Base-by-base conservation (phyloP, 1,140 invertebrate genomes). In the Ephestia elutella region DNA sequence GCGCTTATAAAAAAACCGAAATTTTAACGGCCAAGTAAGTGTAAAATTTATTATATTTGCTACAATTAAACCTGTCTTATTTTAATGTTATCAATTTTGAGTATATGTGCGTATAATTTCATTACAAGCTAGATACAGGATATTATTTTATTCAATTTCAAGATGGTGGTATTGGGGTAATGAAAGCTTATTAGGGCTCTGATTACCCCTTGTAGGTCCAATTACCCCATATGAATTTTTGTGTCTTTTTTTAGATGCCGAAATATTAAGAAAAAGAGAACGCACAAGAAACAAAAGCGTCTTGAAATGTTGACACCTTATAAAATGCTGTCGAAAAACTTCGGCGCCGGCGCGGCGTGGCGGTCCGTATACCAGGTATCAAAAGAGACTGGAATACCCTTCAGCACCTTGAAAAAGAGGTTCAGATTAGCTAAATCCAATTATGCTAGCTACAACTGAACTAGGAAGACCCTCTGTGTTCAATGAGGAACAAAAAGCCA, bases 101-200 rank as follows among this genome's bases (percentile, higher is more conserved):
- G 56, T 57, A 49, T 57, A 17, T 57, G 38, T 57, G 56, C 44
- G 56, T 62, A 57, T 48, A 62, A 62, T 57, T 57, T 62, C 20
- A 50, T 62, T 62, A 62, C 55, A 62, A 62, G 55, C 19, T 62
- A 57, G 56, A 57, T 54, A 54, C 56, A 62, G 15, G 53, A 48
- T 57, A 57, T 54, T 18, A 51, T 62, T 60, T 54, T 25, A 51
- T 51, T 59, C 51, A 35, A 59, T 32, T 38, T 19, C 49, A 51
- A 51, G 28, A 59, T 48, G 57, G 57, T 38, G 25, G 30, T 30
- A 51, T 35, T 57, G n/a, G 55, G 44, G 44, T 57, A 55, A 55
- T 55, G 28, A 18, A 28, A 55, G 54, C 54, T 55, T 55, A 55
- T 35, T 55, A 55, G 15, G 55, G 55, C 55, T 56, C 35, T 56